Percentiles rank a stretch among this genome's conserved stretches.
phyloP scores from a whole-genome alignment of 1,140 invertebrate genomes.

The Drosophila arizonae region DNA sequence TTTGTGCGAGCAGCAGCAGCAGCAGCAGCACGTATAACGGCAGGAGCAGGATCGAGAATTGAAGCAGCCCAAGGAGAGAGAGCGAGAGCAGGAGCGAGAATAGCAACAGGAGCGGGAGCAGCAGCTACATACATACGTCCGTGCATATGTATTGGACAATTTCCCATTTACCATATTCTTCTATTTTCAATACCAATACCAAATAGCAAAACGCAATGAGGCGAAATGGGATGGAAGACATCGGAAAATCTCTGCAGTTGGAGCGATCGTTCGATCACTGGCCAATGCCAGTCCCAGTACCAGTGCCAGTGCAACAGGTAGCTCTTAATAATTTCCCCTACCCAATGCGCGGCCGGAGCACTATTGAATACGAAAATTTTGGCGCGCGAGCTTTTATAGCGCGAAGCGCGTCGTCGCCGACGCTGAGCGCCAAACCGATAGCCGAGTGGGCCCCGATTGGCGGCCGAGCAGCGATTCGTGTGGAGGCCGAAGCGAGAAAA shows the following conservation, averaged over 20 bases:
- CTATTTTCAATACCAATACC: slow-evolving; percentile 6
- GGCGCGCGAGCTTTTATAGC: slow-evolving; percentile 82
- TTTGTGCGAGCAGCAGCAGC: slow-evolving; percentile 35
- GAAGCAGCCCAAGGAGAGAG: slow-evolving; percentile 1
- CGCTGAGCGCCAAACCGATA: slow-evolving; percentile 44
- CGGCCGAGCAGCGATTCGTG: slow-evolving; percentile 49
- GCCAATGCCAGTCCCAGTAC: slow-evolving; percentile 35
- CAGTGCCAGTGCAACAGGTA: slow-evolving; percentile 61
- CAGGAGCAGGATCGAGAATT: slow-evolving; percentile 20
- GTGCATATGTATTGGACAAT: slow-evolving; percentile 22
- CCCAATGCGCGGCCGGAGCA: slow-evolving; percentile 33
- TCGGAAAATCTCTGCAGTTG: slow-evolving; percentile 41
- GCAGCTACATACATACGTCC: slow-evolving; percentile 22
- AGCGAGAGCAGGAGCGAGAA: slow-evolving; percentile 14
- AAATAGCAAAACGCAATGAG: slow-evolving; percentile 15
- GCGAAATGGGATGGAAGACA: slow-evolving; percentile 31
- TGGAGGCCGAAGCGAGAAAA: slow-evolving; percentile 57
- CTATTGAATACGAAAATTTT: slow-evolving; percentile 71
- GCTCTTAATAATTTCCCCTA: slow-evolving; percentile 54
- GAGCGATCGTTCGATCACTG: slow-evolving; percentile 32
- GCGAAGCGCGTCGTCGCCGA: slow-evolving; percentile 38
- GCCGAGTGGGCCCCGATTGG: slow-evolving; percentile 35
- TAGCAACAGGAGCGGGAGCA: slow-evolving; percentile 22
- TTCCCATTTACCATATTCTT: slow-evolving; percentile 43
- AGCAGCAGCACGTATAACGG: slow-evolving; percentile 25